Conservation (phyloP, 2,888 invertebrate genomes). For the Gryllus longicercus region DNA sequence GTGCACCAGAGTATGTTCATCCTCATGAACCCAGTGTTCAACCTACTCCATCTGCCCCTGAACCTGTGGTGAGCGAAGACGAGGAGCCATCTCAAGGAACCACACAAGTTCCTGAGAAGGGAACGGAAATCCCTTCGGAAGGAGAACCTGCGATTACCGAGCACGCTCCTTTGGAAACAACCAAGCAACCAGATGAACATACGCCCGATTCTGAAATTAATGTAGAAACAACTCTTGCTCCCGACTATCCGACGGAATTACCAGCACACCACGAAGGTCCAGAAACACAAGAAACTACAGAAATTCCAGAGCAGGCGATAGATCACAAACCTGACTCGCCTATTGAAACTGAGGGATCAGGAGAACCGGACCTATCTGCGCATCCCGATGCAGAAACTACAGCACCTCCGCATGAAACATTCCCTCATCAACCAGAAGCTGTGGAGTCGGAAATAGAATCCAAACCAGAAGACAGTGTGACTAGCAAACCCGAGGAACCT, state of each 20-base stretch:
- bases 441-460: constrained; percentile 28
- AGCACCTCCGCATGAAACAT: constrained; percentile 12
- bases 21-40: not conserved
- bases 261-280: not conserved
- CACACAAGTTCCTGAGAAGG: not conserved
- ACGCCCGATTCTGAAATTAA: not conserved
- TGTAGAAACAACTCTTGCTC: not conserved
- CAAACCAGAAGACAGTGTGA: not conserved
- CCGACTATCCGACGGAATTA: not conserved
- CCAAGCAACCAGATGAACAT: not conserved
- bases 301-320: constrained; percentile 27
- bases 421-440: constrained; percentile 23
- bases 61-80: not conserved
- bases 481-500: constrained; percentile 23
- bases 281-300: not conserved
- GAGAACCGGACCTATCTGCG: constrained; percentile 26
- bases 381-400: constrained; percentile 23
- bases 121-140: not conserved
- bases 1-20: too few relatives aligned
- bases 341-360: constrained; percentile 24
- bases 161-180: not conserved
- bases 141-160: not conserved
- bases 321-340: constrained; percentile 3
- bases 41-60: not conserved
- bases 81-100: not conserved